Evolutionary conservation across 1,140 invertebrate genomes (phyloP), one percentile per base, ranked within the genome.

Genomic region (Anadara kagoshimensis): DNA sequence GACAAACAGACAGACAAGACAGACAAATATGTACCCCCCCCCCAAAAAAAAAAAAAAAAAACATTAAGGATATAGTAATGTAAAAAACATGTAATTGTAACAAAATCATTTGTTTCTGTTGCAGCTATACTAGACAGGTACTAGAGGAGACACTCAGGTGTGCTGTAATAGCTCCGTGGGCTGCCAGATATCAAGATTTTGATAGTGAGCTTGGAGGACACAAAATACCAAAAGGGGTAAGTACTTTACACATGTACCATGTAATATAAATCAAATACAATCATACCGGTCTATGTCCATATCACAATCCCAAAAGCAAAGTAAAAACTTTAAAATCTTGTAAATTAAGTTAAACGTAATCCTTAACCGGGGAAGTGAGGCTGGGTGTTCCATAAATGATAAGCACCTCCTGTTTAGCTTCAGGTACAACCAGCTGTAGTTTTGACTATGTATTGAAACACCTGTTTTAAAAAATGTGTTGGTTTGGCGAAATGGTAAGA

Each of bases 141-240:
- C 68, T 88, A 10, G 79, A 89, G 73, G 88, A 90, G 64, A 84
- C 84, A 5, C 24, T 89, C 26, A 72, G 88, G 16, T 84, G 83
- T 76, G 76, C 81, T 49, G 81, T 81, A 5, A 56, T 90, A n/a
- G 83, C 78, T 41, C 85, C 87, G 7, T 87, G 75, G 76, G 82
- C 83, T 11, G 87, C 86, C 2, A 73, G 86, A 57, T 79, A 67
- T 68, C 81, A 84, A 56, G 81, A 87, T 49, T 75, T 83, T 69
- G 87, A 89, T 63, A 79, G 76, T 11, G 79, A 82, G 69, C 76
- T 89, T 56, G 86, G 80, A 44, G 85, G 84, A 47, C 83, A 87
- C 65, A 84, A 81, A 53, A 88, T 89, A 61, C 85, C 85, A 4
- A 84, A 84, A 72, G 81, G 80, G 77, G 85, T 86, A 78, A 83